Percentiles rank a stretch among this genome's conserved stretches.
These are phyloP conservation scores for Cololabis saira DNA, from an alignment of 2,113 vertebrate genomes.

Conservation along the genomic window DNA sequence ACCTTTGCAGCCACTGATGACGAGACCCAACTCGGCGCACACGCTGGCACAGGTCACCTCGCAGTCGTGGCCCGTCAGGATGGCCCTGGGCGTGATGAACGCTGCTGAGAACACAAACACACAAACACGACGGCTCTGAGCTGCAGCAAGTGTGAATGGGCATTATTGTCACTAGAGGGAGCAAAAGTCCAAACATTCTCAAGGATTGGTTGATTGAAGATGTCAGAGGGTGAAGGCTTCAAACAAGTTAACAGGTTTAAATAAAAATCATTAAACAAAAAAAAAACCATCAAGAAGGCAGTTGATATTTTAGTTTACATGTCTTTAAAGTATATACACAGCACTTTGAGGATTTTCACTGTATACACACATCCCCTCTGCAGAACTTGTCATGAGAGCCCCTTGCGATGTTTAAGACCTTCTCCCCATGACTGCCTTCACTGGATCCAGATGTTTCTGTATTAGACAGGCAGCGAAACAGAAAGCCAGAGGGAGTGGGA, in stretches of 20 bases:
- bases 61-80: slow-evolving; percentile 94
- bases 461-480: slow-evolving; percentile 13
- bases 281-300: too few relatives aligned
- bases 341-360: too few relatives aligned
- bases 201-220: not conserved
- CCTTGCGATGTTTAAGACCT: slow-evolving; percentile 45
- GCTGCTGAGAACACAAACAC: slow-evolving; percentile 79
- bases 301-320: too few relatives aligned
- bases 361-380: too few relatives aligned
- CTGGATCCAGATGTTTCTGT: slow-evolving; percentile 73
- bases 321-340: too few relatives aligned
- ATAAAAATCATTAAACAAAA: too few relatives aligned
- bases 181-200: not conserved
- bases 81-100: slow-evolving; percentile 90
- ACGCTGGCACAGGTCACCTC: slow-evolving; percentile 93
- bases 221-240: too few relatives aligned
- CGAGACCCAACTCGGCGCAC: slow-evolving; percentile 94
- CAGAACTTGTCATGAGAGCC: not conserved
- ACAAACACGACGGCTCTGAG: slow-evolving; percentile 4
- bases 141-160: not conserved
- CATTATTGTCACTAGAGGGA: slow-evolving; percentile 50
- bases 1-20: slow-evolving; percentile 98
- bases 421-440: slow-evolving; percentile 54
- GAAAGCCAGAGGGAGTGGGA: slow-evolving; percentile 15
- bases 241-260: too few relatives aligned